Base-by-base conservation (phyloP, 2,113 vertebrate species). In the Melozone crissalis region DNA sequence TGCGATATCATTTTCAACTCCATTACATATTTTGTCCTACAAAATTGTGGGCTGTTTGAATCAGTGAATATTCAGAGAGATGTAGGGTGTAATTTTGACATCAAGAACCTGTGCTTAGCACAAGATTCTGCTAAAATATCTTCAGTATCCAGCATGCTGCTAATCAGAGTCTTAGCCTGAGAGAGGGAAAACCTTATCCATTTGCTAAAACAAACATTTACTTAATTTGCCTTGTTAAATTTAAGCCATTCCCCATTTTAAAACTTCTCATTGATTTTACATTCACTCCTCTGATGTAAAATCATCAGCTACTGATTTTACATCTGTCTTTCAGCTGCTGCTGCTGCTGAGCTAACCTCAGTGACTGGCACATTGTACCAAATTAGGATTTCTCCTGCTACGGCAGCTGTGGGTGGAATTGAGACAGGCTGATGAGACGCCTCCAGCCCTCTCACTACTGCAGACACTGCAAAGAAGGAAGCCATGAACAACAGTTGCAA, bases 231-330 rank as follows among this genome's bases (percentile, higher is more conserved):
- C 78, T 71, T 81, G 80, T 95, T 97, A 95, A 96, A 95, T 96
- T 94, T 96, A 94, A 71, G 26, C 73, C 59, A 55, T 94, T 91
- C 77, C 6, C 77, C 57, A 68, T 77, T 96, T 96, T 97, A 93
- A 96, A 97, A 97, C 85, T 96, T 96, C 93, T 93, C 85, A 94
- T 79, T 95, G 96, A 95, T 97, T 97, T 97, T 96, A 95, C 89
- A 95, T 92, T 95, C 87, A 80, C 57, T 93, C 76, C 90, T 87
- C 74, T 28, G 35, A 92, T 84, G 93, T 95, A 96, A 97, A 96
- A 95, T 93, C 61, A 93, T 93, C 96, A 95, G 93, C 95, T 93
- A 96, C 95, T 94, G 97, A 97, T 95, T 97, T 97, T 95, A 95
- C 94, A 96, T 97, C 94, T 97, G 91, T 94, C 93, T 96, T 89